phyloP scores from a whole-genome alignment of 2,113 vertebrate genomes.

The Chaetodon trifascialis region DNA sequence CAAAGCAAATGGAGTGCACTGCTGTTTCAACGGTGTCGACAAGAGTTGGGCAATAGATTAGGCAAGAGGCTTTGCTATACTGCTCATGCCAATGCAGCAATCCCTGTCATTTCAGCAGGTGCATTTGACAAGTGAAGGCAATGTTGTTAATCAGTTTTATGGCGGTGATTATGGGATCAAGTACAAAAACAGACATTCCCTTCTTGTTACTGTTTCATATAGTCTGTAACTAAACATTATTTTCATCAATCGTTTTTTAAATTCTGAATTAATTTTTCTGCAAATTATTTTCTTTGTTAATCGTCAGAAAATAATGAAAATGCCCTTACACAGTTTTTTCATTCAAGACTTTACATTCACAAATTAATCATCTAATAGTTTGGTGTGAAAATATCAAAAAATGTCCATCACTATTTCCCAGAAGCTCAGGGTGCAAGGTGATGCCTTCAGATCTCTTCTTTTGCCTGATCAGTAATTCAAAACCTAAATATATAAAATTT shows the following conservation, averaged over 20 bases:
- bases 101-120: not conserved
- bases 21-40: constrained; percentile 33
- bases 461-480: not conserved
- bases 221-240: not conserved
- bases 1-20: constrained; percentile 4
- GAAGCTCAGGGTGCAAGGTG: not conserved
- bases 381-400: not conserved
- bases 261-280: too few species aligned
- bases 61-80: not conserved
- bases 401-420: not conserved
- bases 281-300: too few species aligned
- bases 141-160: not conserved
- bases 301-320: not conserved
- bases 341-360: not conserved
- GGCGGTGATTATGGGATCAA: not conserved
- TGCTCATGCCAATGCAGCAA: not conserved
- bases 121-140: constrained; percentile 1
- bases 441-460: not conserved
- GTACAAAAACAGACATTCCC: too few species aligned
- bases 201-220: too few species aligned
- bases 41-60: constrained; percentile 1
- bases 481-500: not conserved
- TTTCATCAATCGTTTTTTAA: not conserved
- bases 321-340: not conserved
- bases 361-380: not conserved